Evolutionary conservation across 2,113 vertebrate genomes (phyloP).

Genomic region (Fulmarus glacialis): DNA sequence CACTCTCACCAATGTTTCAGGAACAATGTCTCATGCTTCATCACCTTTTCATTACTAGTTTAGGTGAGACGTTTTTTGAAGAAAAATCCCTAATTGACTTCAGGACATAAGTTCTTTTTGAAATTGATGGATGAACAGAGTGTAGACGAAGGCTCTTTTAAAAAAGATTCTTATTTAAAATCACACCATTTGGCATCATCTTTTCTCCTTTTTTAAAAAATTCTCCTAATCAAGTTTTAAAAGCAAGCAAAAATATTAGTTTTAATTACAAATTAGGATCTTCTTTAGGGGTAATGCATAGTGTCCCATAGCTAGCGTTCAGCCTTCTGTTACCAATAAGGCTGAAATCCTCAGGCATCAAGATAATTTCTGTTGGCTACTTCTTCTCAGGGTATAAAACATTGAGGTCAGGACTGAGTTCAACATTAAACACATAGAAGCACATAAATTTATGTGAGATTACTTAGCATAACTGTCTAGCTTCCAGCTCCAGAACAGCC

Average conservation of each 20-base stretch:
- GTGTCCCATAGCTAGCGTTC: neutral
- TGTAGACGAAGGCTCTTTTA: neutral
- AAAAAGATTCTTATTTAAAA: neutral
- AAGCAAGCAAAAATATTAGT: neutral
- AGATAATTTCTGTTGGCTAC: neutral
- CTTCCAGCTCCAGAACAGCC: neutral
- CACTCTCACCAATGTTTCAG: neutral
- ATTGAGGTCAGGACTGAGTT: neutral
- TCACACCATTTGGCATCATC: neutral
- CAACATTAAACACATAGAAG: neutral
- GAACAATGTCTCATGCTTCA: neutral
- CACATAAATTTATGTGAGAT: neutral
- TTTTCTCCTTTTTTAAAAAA: neutral
- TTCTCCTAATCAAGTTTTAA: neutral
- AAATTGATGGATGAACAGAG: neutral
- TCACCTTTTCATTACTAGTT: neutral
- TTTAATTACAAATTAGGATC: neutral
- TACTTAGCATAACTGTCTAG: too few relatives aligned
- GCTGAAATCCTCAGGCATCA: neutral
- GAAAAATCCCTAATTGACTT: neutral
- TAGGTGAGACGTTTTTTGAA: neutral
- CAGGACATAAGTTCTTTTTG: neutral
- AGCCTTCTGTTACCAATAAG: neutral
- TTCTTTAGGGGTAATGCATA: neutral
- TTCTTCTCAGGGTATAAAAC: neutral